Base-by-base conservation (phyloP, 1,140 invertebrate genomes). In the Bombus soroeensis region DNA sequence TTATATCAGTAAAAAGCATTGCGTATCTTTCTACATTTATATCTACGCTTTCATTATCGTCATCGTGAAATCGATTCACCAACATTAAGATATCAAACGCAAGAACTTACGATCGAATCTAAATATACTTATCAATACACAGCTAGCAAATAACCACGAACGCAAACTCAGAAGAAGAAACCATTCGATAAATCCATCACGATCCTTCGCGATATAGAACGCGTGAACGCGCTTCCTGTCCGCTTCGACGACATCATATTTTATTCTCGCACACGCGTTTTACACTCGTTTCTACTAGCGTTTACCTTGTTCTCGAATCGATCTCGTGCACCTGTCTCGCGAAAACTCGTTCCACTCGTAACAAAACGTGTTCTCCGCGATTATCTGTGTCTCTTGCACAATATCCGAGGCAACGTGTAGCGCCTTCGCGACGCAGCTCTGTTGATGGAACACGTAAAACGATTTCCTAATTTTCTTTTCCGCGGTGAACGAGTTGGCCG, bases 401-500 rank as follows among this genome's bases (percentile, higher is more conserved):
- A 43, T 43, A 70, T 53, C 25, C 8, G 9, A 18, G 25, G 3
- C 9, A 18, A n/a, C 32, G 34, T 25, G 59, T 13, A 32, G 32
- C 39, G 13, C 5, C 59, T 78, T 25, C 15, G 39, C 39, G 59
- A 18, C 3, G 22, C 37, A 70, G 37, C 68, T 70, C 9, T 5
- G 37, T 15, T 0, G 64, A 28, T 10, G 25, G 39, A n/a, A 8
- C 32, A 53, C 37, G 59, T 79, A 78, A 74, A 83, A 37, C 71
- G 22, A 71, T 84, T 71, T 71, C 72, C 72, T 79, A 85, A 88
- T 88, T 87, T 73, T 64, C 79, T 79, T 39, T 37, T 28, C n/a
- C 59, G 8, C 37, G 9, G 81, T 32, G 32, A 77, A 13, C 5
- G 77, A 37, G 28, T 43, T 41, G 37, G 53, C 37, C 41, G 15